Evolutionary conservation across 2,888 invertebrate species (phyloP).

Genomic region (Agapostemon virescens): DNA sequence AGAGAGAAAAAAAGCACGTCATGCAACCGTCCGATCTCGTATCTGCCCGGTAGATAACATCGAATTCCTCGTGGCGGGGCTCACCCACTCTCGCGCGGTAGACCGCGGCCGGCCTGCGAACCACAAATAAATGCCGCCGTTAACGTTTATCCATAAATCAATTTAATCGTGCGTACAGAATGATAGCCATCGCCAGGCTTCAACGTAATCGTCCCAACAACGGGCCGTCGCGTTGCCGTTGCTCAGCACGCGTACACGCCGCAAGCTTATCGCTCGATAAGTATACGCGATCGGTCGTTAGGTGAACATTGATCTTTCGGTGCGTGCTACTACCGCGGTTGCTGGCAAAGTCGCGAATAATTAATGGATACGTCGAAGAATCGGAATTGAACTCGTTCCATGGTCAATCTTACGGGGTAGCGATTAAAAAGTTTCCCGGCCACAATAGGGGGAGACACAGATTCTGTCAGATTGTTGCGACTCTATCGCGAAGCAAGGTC

Average conservation of each 20-base stretch:
- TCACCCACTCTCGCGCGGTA: slow-evolving; percentile 64
- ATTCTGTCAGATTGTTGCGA: no score
- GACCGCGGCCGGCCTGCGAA: slow-evolving; percentile 40
- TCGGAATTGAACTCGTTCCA: background rate
- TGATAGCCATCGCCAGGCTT: slow-evolving; percentile 63
- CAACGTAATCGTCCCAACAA: slow-evolving; percentile 70
- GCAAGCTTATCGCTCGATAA: background rate
- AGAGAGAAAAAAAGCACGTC: slow-evolving; percentile 60
- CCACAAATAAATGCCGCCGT: slow-evolving; percentile 67
- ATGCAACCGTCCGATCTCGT: slow-evolving; percentile 69
- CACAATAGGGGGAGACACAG: no score
- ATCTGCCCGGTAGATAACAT: slow-evolving; percentile 70
- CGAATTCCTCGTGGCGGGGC: slow-evolving; percentile 67
- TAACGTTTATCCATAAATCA: slow-evolving; percentile 73
- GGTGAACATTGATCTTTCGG: background rate
- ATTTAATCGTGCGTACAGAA: slow-evolving; percentile 73
- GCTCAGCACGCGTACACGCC: background rate
- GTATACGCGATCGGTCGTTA: background rate
- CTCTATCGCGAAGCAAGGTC: no score
- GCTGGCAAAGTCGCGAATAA: background rate
- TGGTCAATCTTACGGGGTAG: no score
- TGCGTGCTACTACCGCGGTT: background rate
- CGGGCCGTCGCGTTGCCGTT: slow-evolving; percentile 11
- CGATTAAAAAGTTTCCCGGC: no score
- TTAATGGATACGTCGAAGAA: background rate